Evolutionary conservation across 2,113 vertebrate species (phyloP).

Genomic region (Eulemur macaco): DNA sequence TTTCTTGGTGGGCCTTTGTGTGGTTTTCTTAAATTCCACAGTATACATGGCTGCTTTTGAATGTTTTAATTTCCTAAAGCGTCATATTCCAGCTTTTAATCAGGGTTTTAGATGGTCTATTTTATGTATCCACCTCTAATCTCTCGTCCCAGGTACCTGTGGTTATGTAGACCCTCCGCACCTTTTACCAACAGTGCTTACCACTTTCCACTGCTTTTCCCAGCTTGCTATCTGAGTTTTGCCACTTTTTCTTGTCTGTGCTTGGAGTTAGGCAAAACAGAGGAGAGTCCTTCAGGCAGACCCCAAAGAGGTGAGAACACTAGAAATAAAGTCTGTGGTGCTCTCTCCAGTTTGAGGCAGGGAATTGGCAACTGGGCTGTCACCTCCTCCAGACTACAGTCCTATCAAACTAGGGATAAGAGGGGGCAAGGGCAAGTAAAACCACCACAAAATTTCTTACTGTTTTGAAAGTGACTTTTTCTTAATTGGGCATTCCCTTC

Average conservation of each 20-base stretch:
- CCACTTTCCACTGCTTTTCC: not conserved
- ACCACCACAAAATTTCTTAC: no score
- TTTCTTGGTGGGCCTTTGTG: not conserved
- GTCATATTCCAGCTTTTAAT: not conserved
- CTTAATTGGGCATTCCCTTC: no score
- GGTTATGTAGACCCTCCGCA: not conserved
- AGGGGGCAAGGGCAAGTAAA: not conserved
- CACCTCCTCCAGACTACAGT: not conserved
- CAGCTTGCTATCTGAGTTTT: no score
- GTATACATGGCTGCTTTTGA: not conserved
- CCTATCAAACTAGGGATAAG: not conserved
- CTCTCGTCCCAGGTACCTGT: not conserved
- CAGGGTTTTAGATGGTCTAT: no score
- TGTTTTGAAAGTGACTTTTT: no score
- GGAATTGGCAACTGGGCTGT: not conserved
- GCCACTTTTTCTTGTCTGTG: no score
- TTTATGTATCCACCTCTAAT: no score
- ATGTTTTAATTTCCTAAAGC: not conserved
- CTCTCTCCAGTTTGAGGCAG: not conserved
- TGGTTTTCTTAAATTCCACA: not conserved
- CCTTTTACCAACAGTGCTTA: not conserved
- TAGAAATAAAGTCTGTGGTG: no score
- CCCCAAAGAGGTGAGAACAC: no score
- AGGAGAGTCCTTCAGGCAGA: no score
- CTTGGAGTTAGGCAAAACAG: no score